Evolutionary conservation across 2,888 invertebrate species (phyloP).

Genomic region (Parnassius smintheus): DNA sequence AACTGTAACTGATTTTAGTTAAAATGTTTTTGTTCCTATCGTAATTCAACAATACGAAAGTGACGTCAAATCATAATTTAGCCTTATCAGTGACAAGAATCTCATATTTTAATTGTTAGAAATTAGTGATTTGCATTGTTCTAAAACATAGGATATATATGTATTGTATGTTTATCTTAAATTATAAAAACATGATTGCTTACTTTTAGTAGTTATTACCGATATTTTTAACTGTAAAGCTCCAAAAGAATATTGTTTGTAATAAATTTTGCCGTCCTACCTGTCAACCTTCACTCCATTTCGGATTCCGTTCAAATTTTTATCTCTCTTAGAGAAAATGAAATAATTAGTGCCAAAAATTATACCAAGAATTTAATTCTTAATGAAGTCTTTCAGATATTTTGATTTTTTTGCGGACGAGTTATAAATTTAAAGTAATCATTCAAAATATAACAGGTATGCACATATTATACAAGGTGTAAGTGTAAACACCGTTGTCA

Average conservation of each 20-base stretch:
- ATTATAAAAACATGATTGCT: too few species aligned
- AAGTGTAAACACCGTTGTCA: neutral
- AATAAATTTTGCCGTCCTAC: slow-evolving; percentile 25
- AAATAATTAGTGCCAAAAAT: slow-evolving; percentile 27
- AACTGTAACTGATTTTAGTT: too few species aligned
- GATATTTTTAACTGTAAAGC: neutral
- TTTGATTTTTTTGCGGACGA: neutral
- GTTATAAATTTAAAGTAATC: neutral
- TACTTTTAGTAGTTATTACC: neutral
- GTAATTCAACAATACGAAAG: neutral
- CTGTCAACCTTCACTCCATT: slow-evolving; percentile 22
- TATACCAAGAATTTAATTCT: slow-evolving; percentile 23
- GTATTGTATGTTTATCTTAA: neutral
- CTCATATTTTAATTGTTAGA: slow-evolving; percentile 12
- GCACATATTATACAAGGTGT: neutral
- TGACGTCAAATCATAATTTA: neutral
- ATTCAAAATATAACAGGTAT: neutral
- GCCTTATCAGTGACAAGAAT: slow-evolving; percentile 9
- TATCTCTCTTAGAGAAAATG: slow-evolving; percentile 24
- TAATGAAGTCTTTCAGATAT: slow-evolving; percentile 3
- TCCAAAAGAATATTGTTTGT: slow-evolving; percentile 6
- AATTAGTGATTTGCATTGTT: neutral
- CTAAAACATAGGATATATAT: neutral
- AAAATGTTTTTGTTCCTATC: too few species aligned
- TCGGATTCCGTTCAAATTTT: slow-evolving; percentile 25